A percentile compares a stretch with the other conserved stretches of the same genome.
phyloP scores from a whole-genome alignment of 2,888 invertebrate genomes.

The Platycheirus rosarum region DNA sequence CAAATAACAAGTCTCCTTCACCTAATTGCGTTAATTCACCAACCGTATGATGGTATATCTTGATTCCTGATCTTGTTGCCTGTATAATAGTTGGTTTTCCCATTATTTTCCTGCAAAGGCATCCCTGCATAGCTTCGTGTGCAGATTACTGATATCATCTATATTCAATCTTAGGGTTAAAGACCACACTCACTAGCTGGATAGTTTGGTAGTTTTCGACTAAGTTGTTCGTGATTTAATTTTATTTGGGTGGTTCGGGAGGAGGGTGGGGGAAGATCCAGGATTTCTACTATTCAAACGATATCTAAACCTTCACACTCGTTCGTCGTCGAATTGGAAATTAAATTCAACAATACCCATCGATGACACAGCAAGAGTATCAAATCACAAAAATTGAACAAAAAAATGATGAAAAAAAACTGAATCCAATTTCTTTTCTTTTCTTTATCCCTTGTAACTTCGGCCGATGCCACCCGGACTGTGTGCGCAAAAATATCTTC shows the following conservation, averaged over 20 bases:
- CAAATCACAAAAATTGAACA: constrained; percentile 21
- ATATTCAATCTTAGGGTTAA: constrained; percentile 60
- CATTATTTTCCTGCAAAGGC: constrained; percentile 18
- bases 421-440: constrained; percentile 55
- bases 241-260: constrained; percentile 23
- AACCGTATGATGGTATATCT: constrained; percentile 34
- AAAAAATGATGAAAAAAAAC: constrained; percentile 37
- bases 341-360: constrained; percentile 62
- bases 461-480: constrained; percentile 7
- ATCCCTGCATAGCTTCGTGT: constrained; percentile 50
- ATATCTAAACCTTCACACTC: constrained; percentile 28
- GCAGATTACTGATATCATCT: constrained; percentile 61
- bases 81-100: not conserved
- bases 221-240: constrained; percentile 66
- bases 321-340: constrained; percentile 56
- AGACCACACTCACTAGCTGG: constrained; percentile 39
- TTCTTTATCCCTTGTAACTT: not conserved
- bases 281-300: constrained; percentile 56
- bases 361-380: constrained; percentile 56
- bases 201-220: constrained; percentile 41
- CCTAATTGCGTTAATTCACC: constrained; percentile 50
- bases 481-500: constrained; percentile 49
- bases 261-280: not conserved
- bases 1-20: constrained; percentile 50
- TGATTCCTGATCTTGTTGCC: constrained; percentile 53